These are phyloP conservation scores for Eulemur rubriventer DNA, from an alignment of 2,797 vertebrate species.

Conservation along the genomic window DNA sequence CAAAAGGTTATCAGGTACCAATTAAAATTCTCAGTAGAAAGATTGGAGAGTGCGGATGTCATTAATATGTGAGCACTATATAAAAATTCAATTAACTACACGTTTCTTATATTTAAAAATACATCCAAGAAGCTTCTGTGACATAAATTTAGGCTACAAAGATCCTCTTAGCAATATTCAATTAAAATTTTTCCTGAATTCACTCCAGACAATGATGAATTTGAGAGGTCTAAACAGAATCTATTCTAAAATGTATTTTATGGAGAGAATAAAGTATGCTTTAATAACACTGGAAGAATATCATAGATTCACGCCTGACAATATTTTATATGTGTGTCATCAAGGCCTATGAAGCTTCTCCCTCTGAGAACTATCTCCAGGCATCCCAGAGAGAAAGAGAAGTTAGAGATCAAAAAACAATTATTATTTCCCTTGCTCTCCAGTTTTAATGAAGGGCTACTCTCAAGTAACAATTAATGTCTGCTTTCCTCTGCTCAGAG, in stretches of 20 bases:
- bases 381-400: background rate
- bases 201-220: background rate
- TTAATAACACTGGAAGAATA: background rate
- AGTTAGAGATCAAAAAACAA: background rate
- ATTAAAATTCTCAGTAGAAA: slow-evolving; percentile 60
- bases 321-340: background rate
- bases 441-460: background rate
- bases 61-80: background rate
- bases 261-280: background rate
- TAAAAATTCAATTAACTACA: slow-evolving; percentile 48
- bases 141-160: slow-evolving; percentile 35
- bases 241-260: background rate
- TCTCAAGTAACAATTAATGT: background rate
- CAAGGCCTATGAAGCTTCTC: background rate
- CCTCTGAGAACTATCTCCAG: background rate
- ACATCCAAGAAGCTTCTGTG: background rate
- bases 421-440: background rate
- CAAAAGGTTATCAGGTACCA: slow-evolving; percentile 3
- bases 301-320: background rate
- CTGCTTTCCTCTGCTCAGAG: background rate
- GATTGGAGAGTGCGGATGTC: background rate
- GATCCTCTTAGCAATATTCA: background rate
- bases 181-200: background rate
- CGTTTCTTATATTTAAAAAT: slow-evolving; percentile 32
- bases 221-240: slow-evolving; percentile 31